Evolutionary conservation across 2,888 invertebrate genomes (phyloP), one percentile per base, ranked within the genome.

Genomic region (Leucophenga montana): DNA sequence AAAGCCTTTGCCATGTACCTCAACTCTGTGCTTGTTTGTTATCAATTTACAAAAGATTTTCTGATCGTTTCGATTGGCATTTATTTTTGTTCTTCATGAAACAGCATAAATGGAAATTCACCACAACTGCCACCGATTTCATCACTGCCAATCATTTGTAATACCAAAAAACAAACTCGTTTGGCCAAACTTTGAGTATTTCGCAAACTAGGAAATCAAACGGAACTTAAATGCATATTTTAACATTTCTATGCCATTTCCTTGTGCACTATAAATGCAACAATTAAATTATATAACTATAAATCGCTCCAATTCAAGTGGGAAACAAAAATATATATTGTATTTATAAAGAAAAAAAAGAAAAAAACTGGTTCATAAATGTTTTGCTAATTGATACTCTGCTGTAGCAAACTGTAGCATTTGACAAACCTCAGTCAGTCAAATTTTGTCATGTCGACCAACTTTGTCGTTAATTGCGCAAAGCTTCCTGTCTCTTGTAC

Each of bases 311-410:
- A 39, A 39, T 39, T 39, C 39, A 39, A 39, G 39, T 11, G 11
- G 39, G 39, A 39, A 39, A 11, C 39, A 11, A 39, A 39, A 11
- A 39, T 39, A 39, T 39, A 39, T 39, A 39, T 39, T 39, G 39
- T 39, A 39, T 39, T 39, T 18, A 48, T 22, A 8, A 44, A 53
- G 9, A 59, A 18, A n/a, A 9, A 57, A 27, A 57, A n/a, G n/a
- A n/a, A n/a, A 31, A 27, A 62, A 64, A 64, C 62, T 64, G 62
- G 62, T 64, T 64, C 46, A 27, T 48, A 64, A 64, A 64, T 20
- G 56, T n/a, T 59, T 64, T 48, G n/a, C 62, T 64, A 64, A 64
- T 64, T 64, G 62, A 46, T 18, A 20, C 16, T 18, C 48, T n/a
- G 8, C 11, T 59, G 16, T n/a, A 11, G 8, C 3, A 33, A 20